A percentile compares a stretch with the other conserved stretches of the same genome.
Evolutionary conservation across 2,797 vertebrate genomes (phyloP).

Genomic region (Adrianichthys oophorus): DNA sequence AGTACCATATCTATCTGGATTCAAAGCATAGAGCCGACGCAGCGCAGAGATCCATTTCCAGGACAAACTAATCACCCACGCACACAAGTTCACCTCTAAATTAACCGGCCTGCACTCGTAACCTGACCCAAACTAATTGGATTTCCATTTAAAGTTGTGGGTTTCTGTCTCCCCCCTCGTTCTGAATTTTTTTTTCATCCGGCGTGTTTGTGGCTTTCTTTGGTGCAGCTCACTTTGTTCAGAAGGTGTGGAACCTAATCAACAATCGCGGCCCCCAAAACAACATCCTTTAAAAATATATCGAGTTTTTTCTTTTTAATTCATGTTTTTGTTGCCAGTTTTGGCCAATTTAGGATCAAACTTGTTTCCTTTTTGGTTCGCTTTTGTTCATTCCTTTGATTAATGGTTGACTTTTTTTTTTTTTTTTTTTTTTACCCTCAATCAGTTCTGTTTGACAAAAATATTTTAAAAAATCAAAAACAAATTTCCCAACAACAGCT

Average conservation of each 20-base stretch:
- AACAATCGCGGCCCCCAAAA: not conserved
- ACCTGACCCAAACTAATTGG: constrained; percentile 3
- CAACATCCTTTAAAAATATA: too few species aligned
- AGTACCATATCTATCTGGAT: constrained; percentile 40
- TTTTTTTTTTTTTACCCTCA: too few species aligned
- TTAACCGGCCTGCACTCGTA: constrained; percentile 23
- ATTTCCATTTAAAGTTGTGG: constrained; percentile 1
- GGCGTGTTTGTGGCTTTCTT: constrained; percentile 6
- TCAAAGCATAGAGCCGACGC: constrained; percentile 22
- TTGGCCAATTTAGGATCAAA: too few species aligned
- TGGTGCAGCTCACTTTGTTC: constrained; percentile 1
- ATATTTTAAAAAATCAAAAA: too few species aligned
- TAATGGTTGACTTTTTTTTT: too few species aligned
- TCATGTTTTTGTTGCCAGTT: too few species aligned
- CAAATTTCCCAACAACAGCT: too few species aligned
- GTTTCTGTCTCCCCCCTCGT: constrained; percentile 2
- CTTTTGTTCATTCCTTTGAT: too few species aligned
- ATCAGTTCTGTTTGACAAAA: too few species aligned
- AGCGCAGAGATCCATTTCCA: constrained; percentile 27
- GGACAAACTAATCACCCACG: constrained; percentile 16
- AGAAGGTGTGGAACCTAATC: constrained; percentile 22
- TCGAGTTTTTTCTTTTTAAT: too few species aligned
- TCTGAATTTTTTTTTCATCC: constrained; percentile 5
- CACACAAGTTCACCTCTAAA: constrained; percentile 12
- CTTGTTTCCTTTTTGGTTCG: too few species aligned